Evolutionary conservation across 2,797 vertebrate species (phyloP).

Genomic region (Thamnophis elegans): DNA sequence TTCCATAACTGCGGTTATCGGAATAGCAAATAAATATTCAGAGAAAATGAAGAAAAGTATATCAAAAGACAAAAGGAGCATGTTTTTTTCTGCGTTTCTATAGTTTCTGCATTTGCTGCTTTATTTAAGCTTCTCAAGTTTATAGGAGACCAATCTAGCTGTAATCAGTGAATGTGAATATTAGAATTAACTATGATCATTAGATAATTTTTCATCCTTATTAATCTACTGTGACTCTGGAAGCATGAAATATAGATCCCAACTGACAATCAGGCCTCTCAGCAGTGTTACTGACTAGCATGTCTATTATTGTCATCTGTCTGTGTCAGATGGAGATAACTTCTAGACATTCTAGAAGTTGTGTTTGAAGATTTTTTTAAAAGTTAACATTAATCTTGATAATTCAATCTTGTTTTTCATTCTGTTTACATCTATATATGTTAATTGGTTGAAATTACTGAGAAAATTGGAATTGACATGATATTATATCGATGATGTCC

Average conservation of each 20-base stretch:
- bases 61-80: background rate
- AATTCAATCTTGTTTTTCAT: no score
- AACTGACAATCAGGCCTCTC: background rate
- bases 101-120: background rate
- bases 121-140: background rate
- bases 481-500: background rate
- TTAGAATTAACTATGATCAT: background rate
- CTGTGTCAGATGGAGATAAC: background rate
- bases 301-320: background rate
- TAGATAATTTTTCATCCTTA: background rate
- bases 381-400: background rate
- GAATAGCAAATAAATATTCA: background rate
- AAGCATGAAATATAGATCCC: background rate
- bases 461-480: background rate
- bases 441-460: background rate
- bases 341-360: background rate
- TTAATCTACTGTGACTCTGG: background rate
- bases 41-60: background rate
- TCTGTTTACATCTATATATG: background rate
- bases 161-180: background rate
- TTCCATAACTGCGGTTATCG: background rate
- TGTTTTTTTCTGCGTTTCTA: background rate
- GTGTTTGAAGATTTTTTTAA: background rate
- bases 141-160: background rate
- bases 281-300: background rate